Conservation (phyloP, 1,140 invertebrate genomes). For the Venturia canescens region DNA sequence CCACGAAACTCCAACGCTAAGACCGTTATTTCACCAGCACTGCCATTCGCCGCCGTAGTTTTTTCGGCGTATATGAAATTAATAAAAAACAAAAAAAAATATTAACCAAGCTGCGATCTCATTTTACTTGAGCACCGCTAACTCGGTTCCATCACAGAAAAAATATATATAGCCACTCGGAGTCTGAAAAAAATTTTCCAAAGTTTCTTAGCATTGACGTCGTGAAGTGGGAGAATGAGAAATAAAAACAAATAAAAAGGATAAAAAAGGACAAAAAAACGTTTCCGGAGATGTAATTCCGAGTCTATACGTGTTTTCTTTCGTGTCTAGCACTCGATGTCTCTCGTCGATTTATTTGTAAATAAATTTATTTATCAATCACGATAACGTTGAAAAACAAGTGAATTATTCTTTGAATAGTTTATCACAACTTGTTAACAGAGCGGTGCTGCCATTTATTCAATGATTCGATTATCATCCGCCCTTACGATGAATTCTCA, state of each 20-base stretch:
- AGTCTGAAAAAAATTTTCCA: background rate
- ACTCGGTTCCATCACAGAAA: background rate
- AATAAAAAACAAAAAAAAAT: too few relatives aligned
- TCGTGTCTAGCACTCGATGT: background rate
- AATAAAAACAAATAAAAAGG: background rate
- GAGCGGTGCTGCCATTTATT: background rate
- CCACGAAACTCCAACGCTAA: background rate
- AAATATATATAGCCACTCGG: background rate
- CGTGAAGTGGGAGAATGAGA: background rate
- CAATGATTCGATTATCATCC: background rate
- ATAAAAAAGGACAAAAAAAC: too few relatives aligned
- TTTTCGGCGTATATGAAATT: background rate
- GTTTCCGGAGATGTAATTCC: background rate
- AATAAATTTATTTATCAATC: background rate
- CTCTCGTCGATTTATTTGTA: background rate
- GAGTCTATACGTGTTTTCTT: background rate
- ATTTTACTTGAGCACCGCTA: background rate
- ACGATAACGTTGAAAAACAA: background rate
- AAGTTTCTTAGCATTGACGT: background rate
- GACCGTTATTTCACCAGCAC: constrained; percentile 20
- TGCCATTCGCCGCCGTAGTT: constrained; percentile 3
- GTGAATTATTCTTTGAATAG: background rate
- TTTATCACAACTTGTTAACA: background rate
- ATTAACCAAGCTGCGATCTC: background rate
- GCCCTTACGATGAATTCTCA: background rate